Evolutionary conservation across 1,140 invertebrate species (phyloP), one percentile per base, ranked within the genome.

Genomic region (Macrobrachium nipponense): DNA sequence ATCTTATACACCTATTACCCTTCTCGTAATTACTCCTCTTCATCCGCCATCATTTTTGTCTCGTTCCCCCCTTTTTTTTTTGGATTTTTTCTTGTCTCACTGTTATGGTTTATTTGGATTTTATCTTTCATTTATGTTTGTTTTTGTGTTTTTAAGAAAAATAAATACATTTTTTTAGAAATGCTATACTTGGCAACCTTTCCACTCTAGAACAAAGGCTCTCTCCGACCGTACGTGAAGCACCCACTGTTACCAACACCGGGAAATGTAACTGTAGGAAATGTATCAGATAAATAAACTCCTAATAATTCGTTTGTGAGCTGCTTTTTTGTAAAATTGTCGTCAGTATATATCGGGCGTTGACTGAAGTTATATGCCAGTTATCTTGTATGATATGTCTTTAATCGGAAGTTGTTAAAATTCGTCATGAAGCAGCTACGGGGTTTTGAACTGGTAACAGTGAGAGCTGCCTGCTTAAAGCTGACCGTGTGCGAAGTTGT

Each of bases 81-180:
- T 36, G 27, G 18, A 36, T 80, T 80, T 80, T 80, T 80, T 15
- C 43, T 80, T 80, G 78, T 80, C 78, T 80, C 78, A 80, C 78
- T 80, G 78, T 80, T 80, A 80, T 80, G 60, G 78, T 80, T 80
- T 80, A 66, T 80, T 66, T 62, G 78, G 78, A 80, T 66, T 80
- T 80, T 80, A 80, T 80, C 78, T 27, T 70, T 70, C 68, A 66
- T 80, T 80, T 80, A 64, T 80, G 61, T 80, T 64, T 80, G 43
- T 80, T 80, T 80, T 80, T 80, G 27, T 80, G 14, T 78, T 80
- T 80, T 80, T 80, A 64, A 44, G 23, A 64, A 80, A 80, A 80
- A 43, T 62, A 43, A 59, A 79, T 62, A 27, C 43, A 43, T 80
- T 66, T 80, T 60, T 80, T 64, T 60, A 62, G 44, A 80, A 80